Evolutionary conservation across 2,888 invertebrate species (phyloP).

Genomic region (Patella caerulea): DNA sequence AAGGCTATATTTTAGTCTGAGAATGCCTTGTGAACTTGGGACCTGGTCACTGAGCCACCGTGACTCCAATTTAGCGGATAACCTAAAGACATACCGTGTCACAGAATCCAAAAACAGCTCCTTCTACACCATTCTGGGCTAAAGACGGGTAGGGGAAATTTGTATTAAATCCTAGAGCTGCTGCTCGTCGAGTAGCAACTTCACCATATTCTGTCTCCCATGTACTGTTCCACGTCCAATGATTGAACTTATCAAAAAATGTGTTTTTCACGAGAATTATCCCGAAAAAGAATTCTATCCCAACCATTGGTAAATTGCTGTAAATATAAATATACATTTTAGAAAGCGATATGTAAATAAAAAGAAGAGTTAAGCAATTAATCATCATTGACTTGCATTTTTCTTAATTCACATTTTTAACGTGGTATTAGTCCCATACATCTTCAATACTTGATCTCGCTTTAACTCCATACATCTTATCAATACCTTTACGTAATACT

Average conservation of each 20-base stretch:
- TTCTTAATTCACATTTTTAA: too few species aligned
- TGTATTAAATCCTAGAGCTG: conserved; percentile 29
- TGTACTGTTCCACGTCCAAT: background rate
- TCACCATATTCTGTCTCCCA: background rate
- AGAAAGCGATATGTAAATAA: too few species aligned
- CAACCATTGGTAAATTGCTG: conserved; percentile 14
- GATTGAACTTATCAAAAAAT: conserved; percentile 29
- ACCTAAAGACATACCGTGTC: conserved; percentile 24
- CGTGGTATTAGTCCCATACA: too few species aligned
- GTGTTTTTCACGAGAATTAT: conserved; percentile 23
- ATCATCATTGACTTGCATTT: too few species aligned
- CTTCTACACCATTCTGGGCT: conserved; percentile 22
- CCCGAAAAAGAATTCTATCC: conserved; percentile 27
- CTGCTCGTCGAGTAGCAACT: conserved; percentile 13
- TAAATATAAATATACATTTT: too few species aligned
- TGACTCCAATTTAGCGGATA: background rate
- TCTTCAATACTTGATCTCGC: too few species aligned
- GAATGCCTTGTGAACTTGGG: too few species aligned
- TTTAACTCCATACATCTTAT: too few species aligned
- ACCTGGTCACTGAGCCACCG: background rate
- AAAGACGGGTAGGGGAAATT: conserved; percentile 29
- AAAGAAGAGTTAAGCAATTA: too few species aligned
- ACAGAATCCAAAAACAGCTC: conserved; percentile 34
- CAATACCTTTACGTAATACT: too few species aligned
- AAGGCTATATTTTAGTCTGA: too few species aligned